A percentile compares a stretch with the other conserved stretches of the same genome.
Conservation (phyloP, 2,797 vertebrate species). For the Lacerta bilineata region DNA sequence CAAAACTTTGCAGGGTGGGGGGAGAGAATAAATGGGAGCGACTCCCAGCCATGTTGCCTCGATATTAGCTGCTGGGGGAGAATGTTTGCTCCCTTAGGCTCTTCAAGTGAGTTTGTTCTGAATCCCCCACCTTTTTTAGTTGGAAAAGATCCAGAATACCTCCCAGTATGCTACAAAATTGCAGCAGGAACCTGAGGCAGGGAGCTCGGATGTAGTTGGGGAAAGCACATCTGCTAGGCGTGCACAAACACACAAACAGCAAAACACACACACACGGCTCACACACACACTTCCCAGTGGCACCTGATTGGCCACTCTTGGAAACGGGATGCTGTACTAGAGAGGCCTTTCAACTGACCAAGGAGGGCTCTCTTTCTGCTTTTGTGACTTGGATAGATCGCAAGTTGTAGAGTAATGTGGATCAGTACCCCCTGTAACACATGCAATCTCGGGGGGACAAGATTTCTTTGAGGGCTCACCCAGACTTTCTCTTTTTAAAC, state of each 20-base stretch:
- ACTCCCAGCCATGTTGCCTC: neutral
- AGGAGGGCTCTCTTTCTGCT: neutral
- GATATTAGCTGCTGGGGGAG: no score
- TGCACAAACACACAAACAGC: neutral
- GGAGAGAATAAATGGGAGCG: no score
- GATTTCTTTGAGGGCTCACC: no score
- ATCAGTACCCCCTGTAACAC: no score
- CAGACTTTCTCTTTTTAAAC: no score
- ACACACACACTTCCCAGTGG: neutral
- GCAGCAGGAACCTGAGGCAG: neutral
- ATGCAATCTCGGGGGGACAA: no score
- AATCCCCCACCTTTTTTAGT: no score
- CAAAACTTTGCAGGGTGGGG: neutral
- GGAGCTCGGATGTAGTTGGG: no score
- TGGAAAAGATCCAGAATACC: neutral
- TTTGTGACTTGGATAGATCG: neutral
- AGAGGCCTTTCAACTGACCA: neutral
- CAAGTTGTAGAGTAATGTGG: no score
- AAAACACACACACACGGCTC: no score
- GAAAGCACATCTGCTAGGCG: neutral
- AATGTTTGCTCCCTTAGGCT: rapidly evolving
- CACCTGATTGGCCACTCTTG: neutral
- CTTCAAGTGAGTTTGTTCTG: neutral
- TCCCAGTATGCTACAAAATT: neutral
- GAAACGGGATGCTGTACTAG: neutral